Evolutionary conservation across 2,113 vertebrate species (phyloP).

Genomic region (Galemys pyrenaicus): DNA sequence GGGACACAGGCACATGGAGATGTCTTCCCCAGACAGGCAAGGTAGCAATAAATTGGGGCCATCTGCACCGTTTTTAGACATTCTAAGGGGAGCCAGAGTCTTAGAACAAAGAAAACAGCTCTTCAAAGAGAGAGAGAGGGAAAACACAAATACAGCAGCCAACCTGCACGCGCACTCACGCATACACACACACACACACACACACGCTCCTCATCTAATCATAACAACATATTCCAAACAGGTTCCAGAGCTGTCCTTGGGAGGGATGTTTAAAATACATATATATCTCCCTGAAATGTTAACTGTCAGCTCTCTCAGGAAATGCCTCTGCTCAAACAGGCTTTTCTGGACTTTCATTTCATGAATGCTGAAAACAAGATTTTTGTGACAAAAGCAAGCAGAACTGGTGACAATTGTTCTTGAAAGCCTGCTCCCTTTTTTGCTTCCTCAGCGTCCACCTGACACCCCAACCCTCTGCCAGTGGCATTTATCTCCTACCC

Average conservation of each 20-base stretch:
- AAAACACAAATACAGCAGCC: background rate
- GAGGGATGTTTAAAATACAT: constrained; percentile 3
- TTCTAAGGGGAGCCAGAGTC: constrained; percentile 36
- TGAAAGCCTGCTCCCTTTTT: background rate
- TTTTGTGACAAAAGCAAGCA: constrained; percentile 26
- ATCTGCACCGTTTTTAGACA: constrained; percentile 42
- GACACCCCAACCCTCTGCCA: accelerated
- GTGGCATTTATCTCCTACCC: background rate
- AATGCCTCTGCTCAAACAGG: constrained; percentile 42
- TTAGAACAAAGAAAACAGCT: constrained; percentile 62
- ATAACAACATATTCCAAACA: constrained; percentile 5
- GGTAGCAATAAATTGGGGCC: background rate
- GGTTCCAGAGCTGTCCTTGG: constrained; percentile 40
- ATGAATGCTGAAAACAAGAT: constrained; percentile 20
- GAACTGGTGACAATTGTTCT: background rate
- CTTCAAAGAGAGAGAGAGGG: background rate
- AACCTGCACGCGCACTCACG: background rate
- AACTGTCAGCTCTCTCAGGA: constrained; percentile 41
- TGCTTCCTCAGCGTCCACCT: background rate
- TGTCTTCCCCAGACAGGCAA: background rate
- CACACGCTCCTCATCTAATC: background rate
- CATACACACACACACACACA: background rate
- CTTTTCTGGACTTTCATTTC: background rate
- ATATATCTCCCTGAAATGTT: constrained; percentile 10
- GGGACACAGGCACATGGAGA: background rate